Evolutionary conservation across 2,888 invertebrate genomes (phyloP).

Genomic region (Morpho helenor): DNA sequence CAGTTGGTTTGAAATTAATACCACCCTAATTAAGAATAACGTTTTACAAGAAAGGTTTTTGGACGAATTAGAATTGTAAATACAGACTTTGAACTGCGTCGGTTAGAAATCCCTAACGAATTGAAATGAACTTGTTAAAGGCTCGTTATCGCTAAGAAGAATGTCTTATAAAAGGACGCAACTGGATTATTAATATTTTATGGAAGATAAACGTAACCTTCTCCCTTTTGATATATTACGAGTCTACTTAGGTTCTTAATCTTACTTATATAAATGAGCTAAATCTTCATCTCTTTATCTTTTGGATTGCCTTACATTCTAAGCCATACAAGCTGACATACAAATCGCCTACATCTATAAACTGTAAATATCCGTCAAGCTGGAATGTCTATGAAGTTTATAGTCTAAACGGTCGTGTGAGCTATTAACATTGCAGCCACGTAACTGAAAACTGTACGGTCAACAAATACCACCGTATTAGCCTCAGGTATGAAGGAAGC

Average conservation of each 20-base stretch:
- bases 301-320: no score
- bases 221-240: no score
- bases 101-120: conserved; percentile 23
- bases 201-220: no score
- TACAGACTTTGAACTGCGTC: conserved; percentile 24
- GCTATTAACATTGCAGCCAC: conserved; percentile 10
- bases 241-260: no score
- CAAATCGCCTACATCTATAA: no score
- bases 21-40: conserved; percentile 20
- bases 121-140: conserved; percentile 23
- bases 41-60: conserved; percentile 22
- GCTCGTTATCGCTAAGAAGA: conserved; percentile 16
- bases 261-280: no score
- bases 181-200: conserved; percentile 1
- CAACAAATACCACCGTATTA: conserved; percentile 8
- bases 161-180: conserved; percentile 9
- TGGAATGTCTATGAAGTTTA: no score
- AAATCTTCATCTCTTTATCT: no score
- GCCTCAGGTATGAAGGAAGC: background rate
- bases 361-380: no score
- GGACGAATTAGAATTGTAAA: conserved; percentile 27
- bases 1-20: conserved; percentile 22
- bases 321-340: no score
- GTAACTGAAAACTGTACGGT: conserved; percentile 20
- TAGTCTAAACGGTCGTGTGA: no score